phyloP scores from a whole-genome alignment of 2,797 vertebrate genomes.

The Coregonus sp. region DNA sequence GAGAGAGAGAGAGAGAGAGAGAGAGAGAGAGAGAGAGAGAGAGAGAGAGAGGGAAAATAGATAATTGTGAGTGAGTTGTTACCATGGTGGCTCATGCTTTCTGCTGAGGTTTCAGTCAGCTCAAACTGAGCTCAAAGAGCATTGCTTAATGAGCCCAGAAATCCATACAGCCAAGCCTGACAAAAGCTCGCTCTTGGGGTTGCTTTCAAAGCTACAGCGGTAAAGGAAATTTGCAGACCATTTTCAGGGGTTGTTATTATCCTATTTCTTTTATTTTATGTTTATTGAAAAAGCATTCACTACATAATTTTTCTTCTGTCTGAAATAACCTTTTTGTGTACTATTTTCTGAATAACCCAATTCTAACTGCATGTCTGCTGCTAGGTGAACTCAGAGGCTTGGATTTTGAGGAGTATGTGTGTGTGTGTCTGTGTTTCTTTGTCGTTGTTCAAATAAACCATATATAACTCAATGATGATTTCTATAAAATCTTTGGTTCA shows the following conservation, averaged over 20 bases:
- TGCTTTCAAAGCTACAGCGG: slow-evolving; percentile 14
- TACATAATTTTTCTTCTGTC: slow-evolving; percentile 1
- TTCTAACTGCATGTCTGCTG: slow-evolving; percentile 10
- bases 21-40: neutral
- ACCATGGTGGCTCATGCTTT: neutral
- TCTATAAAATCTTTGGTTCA: neutral
- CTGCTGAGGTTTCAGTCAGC: neutral
- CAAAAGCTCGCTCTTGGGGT: slow-evolving; percentile 2
- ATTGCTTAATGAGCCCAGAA: neutral
- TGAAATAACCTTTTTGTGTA: neutral
- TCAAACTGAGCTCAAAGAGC: neutral
- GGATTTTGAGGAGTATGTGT: neutral
- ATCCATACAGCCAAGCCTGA: neutral
- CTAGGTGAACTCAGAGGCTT: neutral
- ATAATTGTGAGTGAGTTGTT: neutral
- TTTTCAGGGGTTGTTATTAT: slow-evolving; percentile 18
- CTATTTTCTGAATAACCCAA: slow-evolving; percentile 1
- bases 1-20: too few species aligned
- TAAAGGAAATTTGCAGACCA: slow-evolving; percentile 19
- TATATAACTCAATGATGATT: too few species aligned
- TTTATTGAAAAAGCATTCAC: slow-evolving; percentile 50
- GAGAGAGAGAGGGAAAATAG: too few species aligned
- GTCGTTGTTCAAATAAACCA: neutral
- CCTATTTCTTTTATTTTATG: slow-evolving; percentile 4
- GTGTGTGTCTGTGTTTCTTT: neutral